Percentiles rank a stretch among this genome's conserved stretches.
phyloP scores from a whole-genome alignment of 2,888 invertebrate species.

The Drosophila meridiana region DNA sequence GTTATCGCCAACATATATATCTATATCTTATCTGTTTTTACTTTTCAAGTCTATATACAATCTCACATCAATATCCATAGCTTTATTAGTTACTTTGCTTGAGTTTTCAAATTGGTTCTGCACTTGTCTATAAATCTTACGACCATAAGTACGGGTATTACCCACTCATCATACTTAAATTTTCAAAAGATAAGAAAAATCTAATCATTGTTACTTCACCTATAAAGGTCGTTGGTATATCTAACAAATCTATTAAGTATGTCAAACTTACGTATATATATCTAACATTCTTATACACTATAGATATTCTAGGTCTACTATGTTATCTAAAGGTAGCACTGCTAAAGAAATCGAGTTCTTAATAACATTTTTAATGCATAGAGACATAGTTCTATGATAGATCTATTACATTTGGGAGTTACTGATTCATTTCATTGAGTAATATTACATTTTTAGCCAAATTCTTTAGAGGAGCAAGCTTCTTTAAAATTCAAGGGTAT shows the following conservation, averaged over 20 bases:
- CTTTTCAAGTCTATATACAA: background rate
- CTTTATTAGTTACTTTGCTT: background rate
- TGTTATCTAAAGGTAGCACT: background rate
- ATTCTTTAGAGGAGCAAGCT: background rate
- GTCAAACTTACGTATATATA: background rate
- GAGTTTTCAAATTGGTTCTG: background rate
- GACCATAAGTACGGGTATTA: background rate
- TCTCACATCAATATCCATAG: background rate
- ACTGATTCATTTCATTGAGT: background rate
- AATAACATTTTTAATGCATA: background rate
- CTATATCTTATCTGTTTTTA: background rate
- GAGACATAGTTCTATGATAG: background rate
- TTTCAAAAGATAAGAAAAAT: background rate
- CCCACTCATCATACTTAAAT: background rate
- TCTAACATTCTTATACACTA: background rate
- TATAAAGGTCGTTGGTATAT: background rate
- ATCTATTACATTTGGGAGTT: background rate
- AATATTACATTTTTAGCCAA: background rate
- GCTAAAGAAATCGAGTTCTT: background rate
- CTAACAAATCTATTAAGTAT: background rate
- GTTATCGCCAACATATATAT: background rate
- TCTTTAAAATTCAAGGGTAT: background rate
- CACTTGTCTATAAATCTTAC: background rate
- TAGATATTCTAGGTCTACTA: background rate
- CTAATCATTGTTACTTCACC: conserved; percentile 1